Base-by-base conservation (phyloP, 1,140 invertebrate genomes). In the Pseudomyrmex cubaensis region DNA sequence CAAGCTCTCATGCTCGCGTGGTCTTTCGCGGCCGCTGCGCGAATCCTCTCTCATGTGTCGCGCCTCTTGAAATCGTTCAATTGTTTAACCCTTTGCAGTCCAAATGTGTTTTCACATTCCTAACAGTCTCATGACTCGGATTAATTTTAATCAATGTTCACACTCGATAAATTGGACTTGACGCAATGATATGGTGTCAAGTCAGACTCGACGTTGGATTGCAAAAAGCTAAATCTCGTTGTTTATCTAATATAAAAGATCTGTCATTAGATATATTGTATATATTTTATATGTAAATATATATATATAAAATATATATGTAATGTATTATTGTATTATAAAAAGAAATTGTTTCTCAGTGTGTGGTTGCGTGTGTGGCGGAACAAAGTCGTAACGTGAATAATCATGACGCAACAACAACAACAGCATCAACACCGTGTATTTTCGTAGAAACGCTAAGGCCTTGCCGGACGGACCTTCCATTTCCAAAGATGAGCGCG, bases 401-500 rank as follows among this genome's bases (percentile, higher is more conserved):
- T 70, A 57, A 22, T 59, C 44, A 46, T 64, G 22, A n/a, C 15
- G 12, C 10, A 46, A 70, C 76, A 70, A 70, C 54, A 8, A 20
- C 48, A 63, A 61, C 13, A 17, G n/a, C 25, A 25, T 2, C 25
- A 25, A 25, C 25, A 25, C 25, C 25, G 25, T 75, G 12, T 44
- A 56, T 57, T 76, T 82, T 82, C 67, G 46, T 59, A 25, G 20
- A 46, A 74, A 82, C 56, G 48, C 48, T 12, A 50, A 56, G 50
- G 56, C 74, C 46, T 50, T 52, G 4, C 13, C 20, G 54, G n/a
- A 70, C 35, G 54, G 44, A 70, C 52, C 57, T 7, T 59, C 69
- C 63, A 89, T 86, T 82, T 85, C 74, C 87, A 90, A 90, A 90
- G 89, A 90, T 89, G 87, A 91, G 88, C 88, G 64, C 63, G 63